Evolutionary conservation across 2,888 invertebrate genomes (phyloP), one percentile per base, ranked within the genome.

Genomic region (Helicoverpa assulta): DNA sequence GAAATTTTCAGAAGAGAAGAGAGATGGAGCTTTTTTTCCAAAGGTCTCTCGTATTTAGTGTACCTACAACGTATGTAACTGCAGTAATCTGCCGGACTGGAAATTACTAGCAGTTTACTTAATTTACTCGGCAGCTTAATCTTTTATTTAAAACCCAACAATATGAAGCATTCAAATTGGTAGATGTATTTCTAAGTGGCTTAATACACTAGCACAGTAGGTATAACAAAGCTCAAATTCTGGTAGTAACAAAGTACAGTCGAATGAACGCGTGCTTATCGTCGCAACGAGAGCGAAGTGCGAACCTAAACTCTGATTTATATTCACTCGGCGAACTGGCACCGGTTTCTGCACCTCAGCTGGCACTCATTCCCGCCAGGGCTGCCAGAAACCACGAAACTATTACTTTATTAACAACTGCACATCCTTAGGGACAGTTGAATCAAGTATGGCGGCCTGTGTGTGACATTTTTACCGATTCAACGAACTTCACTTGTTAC

Each of bases 251-350:
- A 76, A 74, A 76, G 76, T 83, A 82, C 85, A 84, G 86, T 81
- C 68, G 82, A 83, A 78, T 83, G 85, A 86, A 77, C 84, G 72
- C 68, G 75, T 80, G 83, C 86, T 90, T 89, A 90, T 89, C 89
- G 75, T 71, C 57, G 78, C 80, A 76, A 70, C 64, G 81, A 73
- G 80, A 84, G 85, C 78, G 80, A 85, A 85, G 82, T 83, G 82
- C 79, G 77, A 82, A 84, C 80, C 84, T 87, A 85, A 88, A 89
- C 79, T 86, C 82, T 88, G 89, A 90, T 90, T 91, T 90, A 91
- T 89, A 89, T 90, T 85, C 87, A 86, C 82, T 82, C 75, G 78
- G 82, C 77, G 82, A 76, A 80, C 80, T 82, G 80, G 78, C 81
- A 76, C 74, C 77, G 76, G 80, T 84, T 83, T 84, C 84, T 82